These are phyloP conservation scores for Macrotrachela quadricornifera DNA, from an alignment of 1,140 invertebrate genomes.

Conservation along the genomic window DNA sequence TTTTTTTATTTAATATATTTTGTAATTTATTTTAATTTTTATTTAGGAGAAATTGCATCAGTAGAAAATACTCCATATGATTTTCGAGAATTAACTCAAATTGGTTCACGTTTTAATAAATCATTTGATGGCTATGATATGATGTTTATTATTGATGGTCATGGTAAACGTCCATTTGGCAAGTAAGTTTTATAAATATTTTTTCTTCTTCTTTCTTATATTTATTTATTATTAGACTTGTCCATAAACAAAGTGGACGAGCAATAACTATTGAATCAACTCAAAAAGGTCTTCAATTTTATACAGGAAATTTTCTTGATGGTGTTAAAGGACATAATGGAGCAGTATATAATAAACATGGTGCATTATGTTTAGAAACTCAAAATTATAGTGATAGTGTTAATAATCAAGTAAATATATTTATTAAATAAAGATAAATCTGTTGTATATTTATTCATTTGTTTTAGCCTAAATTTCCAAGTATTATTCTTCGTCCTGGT, in stretches of 20 bases:
- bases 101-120: conserved; percentile 25
- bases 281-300: conserved; percentile 72
- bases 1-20: conserved; percentile 1
- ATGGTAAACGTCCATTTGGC: conserved; percentile 15
- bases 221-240: not conserved
- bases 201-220: not conserved
- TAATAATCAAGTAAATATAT: conserved; percentile 43
- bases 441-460: conserved; percentile 9
- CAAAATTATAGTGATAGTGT: conserved; percentile 75
- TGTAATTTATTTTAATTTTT: not conserved
- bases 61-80: conserved; percentile 47
- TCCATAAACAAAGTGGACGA: conserved; percentile 1
- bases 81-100: conserved; percentile 36
- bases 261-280: conserved; percentile 51
- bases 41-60: conserved; percentile 42
- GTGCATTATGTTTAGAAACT: conserved; percentile 65
- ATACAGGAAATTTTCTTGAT: conserved; percentile 51
- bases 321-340: conserved; percentile 46
- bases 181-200: conserved; percentile 15
- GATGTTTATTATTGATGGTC: conserved; percentile 43
- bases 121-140: conserved; percentile 46
- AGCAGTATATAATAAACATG: conserved; percentile 47
- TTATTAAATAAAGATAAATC: conserved; percentile 2
- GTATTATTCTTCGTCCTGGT: conserved; percentile 46
- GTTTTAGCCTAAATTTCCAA: conserved; percentile 47